phyloP scores from a whole-genome alignment of 2,888 invertebrate species.

The Ischnus inquisitorius region DNA sequence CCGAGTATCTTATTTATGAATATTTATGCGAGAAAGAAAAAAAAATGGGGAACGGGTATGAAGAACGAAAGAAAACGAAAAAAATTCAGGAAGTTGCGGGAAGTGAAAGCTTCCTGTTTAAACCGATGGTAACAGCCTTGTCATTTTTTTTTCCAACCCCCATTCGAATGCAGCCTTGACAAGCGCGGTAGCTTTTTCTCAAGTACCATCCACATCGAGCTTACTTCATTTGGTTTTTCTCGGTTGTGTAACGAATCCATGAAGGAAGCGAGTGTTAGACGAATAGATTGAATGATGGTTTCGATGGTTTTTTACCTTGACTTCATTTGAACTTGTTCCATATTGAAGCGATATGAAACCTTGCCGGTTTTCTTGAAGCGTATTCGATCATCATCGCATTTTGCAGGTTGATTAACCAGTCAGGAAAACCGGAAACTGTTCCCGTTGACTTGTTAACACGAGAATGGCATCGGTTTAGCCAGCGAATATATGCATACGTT shows the following conservation, averaged over 20 bases:
- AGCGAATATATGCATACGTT: slow-evolving; percentile 43
- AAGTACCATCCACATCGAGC: not conserved
- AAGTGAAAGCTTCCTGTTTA: not conserved
- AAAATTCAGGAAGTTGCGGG: slow-evolving; percentile 27
- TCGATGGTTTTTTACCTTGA: not conserved
- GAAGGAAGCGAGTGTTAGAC: not conserved
- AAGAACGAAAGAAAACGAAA: slow-evolving; percentile 12
- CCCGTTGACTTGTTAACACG: slow-evolving; percentile 6
- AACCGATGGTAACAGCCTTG: slow-evolving; percentile 34
- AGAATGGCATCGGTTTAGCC: slow-evolving; percentile 25
- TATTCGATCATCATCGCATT: not conserved
- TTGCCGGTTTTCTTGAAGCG: not conserved
- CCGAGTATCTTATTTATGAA: slow-evolving; percentile 81
- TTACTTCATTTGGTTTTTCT: not conserved
- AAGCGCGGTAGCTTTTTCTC: not conserved
- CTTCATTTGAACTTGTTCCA: not conserved
- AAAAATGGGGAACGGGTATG: slow-evolving; percentile 34
- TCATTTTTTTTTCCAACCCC: slow-evolving; percentile 30
- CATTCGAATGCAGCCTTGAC: not conserved
- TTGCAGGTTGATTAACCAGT: slow-evolving; percentile 12
- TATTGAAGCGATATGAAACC: not conserved
- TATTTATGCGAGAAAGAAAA: slow-evolving; percentile 77
- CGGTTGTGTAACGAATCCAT: not conserved
- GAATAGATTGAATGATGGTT: not conserved
- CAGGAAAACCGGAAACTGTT: slow-evolving; percentile 30